phyloP scores from a whole-genome alignment of 2,888 invertebrate genomes.

The Pharmacophagus antenor region DNA sequence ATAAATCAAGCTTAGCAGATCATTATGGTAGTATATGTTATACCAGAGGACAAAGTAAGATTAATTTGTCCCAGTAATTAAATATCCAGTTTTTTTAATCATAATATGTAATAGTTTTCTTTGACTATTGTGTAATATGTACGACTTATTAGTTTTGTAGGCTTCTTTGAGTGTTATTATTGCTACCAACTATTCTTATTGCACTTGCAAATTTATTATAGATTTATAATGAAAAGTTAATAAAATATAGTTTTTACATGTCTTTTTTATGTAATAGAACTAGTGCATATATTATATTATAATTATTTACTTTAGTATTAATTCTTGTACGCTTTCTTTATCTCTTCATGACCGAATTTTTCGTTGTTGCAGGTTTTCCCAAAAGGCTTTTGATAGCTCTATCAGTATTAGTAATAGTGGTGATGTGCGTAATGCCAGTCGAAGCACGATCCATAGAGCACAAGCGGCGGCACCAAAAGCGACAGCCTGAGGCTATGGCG shows the following conservation, averaged over 20 bases:
- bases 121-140: too few species aligned
- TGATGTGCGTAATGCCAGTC: conserved; percentile 66
- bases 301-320: background rate
- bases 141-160: too few species aligned
- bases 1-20: background rate
- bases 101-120: too few species aligned
- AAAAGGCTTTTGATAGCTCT: conserved; percentile 78
- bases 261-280: too few species aligned
- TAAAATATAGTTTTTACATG: too few species aligned
- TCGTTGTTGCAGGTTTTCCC: conserved; percentile 74
- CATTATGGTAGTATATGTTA: background rate
- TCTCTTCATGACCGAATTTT: conserved; percentile 29
- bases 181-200: too few species aligned
- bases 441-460: conserved; percentile 61
- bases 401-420: conserved; percentile 65
- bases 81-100: background rate
- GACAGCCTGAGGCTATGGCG: conserved; percentile 47
- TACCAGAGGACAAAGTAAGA: background rate
- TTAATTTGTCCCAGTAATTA: background rate
- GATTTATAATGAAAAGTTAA: too few species aligned
- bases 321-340: background rate
- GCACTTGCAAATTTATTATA: too few species aligned
- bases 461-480: conserved; percentile 58
- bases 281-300: background rate
- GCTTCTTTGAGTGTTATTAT: too few species aligned